phyloP scores from a whole-genome alignment of 1,140 invertebrate genomes.

The Drosophila kohkoa region DNA sequence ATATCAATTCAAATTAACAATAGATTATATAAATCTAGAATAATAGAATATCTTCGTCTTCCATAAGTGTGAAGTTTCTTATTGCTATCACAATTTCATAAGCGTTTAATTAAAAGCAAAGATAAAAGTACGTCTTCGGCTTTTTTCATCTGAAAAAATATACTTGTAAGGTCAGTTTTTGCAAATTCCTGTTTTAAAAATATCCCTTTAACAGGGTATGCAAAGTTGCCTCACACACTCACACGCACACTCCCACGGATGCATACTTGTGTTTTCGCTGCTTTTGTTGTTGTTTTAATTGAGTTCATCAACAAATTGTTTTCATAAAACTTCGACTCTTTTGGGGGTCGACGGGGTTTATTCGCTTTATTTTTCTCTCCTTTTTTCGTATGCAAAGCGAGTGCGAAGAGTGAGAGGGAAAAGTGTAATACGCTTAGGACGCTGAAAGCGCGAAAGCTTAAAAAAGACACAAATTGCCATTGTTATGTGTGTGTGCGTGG shows the following conservation, averaged over 20 bases:
- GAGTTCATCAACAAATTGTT: slow-evolving; percentile 77
- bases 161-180: too few relatives aligned
- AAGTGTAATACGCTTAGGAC: slow-evolving; percentile 60
- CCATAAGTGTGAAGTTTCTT: too few relatives aligned
- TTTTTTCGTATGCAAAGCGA: neutral
- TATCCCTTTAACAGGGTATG: neutral
- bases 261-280: slow-evolving; percentile 6
- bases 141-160: too few relatives aligned
- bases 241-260: slow-evolving; percentile 1
- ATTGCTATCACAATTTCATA: too few relatives aligned
- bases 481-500: slow-evolving; percentile 33
- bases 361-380: slow-evolving; percentile 7
- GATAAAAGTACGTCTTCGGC: too few relatives aligned
- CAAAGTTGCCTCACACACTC: slow-evolving; percentile 11
- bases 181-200: neutral
- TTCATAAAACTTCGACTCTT: slow-evolving; percentile 30
- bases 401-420: neutral
- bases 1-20: too few relatives aligned
- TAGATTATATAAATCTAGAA: too few relatives aligned
- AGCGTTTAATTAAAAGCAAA: too few relatives aligned
- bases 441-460: slow-evolving; percentile 52
- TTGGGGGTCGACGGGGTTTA: slow-evolving; percentile 24
- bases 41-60: too few relatives aligned
- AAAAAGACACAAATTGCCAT: slow-evolving; percentile 60
- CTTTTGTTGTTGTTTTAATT: slow-evolving; percentile 59